These are phyloP conservation scores for Apodemus speciosus DNA, from an alignment of 2,113 vertebrate genomes.

Conservation along the genomic window DNA sequence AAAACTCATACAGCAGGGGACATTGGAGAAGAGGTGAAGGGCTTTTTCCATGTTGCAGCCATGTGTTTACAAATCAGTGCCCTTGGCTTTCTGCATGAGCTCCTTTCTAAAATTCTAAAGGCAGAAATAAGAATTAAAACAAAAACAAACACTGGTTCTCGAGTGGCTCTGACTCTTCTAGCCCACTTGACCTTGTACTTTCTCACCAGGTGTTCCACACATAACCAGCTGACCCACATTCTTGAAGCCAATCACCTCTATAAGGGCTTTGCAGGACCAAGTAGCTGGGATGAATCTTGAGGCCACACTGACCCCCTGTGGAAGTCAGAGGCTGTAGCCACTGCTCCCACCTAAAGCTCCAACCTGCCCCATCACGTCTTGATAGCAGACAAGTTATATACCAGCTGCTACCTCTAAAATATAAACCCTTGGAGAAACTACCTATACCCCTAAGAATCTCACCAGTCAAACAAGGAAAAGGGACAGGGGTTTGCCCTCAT, in stretches of 20 bases:
- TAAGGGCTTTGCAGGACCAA: neutral
- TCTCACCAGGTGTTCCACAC: neutral
- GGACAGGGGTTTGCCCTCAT: rapidly evolving
- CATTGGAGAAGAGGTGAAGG: neutral
- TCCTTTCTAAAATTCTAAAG: constrained; percentile 58
- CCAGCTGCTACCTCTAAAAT: neutral
- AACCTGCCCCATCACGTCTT: neutral
- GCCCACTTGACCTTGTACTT: neutral
- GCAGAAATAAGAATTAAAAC: neutral
- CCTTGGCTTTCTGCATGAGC: constrained; percentile 27
- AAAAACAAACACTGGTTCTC: constrained; percentile 47
- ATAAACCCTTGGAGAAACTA: neutral
- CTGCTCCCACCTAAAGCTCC: neutral
- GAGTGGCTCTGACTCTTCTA: neutral
- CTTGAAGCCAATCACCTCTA: neutral
- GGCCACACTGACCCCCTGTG: constrained; percentile 86
- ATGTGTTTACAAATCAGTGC: constrained; percentile 24
- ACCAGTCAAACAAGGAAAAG: constrained; percentile 39
- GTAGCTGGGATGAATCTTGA: constrained; percentile 57
- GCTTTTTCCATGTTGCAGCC: constrained; percentile 18
- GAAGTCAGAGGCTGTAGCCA: constrained; percentile 59
- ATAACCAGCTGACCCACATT: constrained; percentile 65
- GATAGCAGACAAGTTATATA: rapidly evolving
- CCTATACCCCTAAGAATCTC: neutral
- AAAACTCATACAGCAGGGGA: neutral